Evolutionary conservation across 2,113 vertebrate genomes (phyloP), one percentile per base, ranked within the genome.

Genomic region (Cyanistes caeruleus): DNA sequence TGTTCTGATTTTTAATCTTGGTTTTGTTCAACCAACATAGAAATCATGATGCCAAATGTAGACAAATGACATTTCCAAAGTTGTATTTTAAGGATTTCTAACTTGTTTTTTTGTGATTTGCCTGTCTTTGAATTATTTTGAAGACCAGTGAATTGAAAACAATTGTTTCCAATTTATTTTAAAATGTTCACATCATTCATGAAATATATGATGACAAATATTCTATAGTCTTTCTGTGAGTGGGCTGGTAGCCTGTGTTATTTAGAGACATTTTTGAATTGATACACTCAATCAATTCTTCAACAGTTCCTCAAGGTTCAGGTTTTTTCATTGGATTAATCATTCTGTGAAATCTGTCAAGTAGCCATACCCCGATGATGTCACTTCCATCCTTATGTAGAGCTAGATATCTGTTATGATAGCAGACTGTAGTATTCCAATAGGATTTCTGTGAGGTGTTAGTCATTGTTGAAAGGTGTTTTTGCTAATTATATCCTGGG

Each of bases 131-230:
- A 70, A 59, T 83, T 86, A 43, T 73, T 52, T 18, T 16, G 56
- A 83, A 83, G 51, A 16, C n/a, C 5, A 64, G 15, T 12, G 27
- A 60, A 65, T 80, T 69, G 33, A 62, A 93, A 86, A 83, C 10
- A 65, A 59, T 73, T 7, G 9, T 70, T 84, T 77, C 81, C 39
- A 62, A 33, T 41, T 86, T 86, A 84, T 93, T 90, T 95, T 84
- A 52, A 77, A 88, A 64, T 87, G 43, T 17, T 89, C 30, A 9
- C 60, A 78, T 84, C 33, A 60, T 91, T 96, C 58, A 69, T 79
- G 56, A 91, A 94, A 76, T 52, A 70, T 52, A 25, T 35, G 10
- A 83, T 95, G 73, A 92, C 31, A 75, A 94, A 92, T 84, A 78
- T 77, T 92, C n/a, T 70, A 18, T 62, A 73, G 67, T 24, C 9